Evolutionary conservation across 2,113 vertebrate species (phyloP), one percentile per base, ranked within the genome.

Genomic region (Numida meleagris): DNA sequence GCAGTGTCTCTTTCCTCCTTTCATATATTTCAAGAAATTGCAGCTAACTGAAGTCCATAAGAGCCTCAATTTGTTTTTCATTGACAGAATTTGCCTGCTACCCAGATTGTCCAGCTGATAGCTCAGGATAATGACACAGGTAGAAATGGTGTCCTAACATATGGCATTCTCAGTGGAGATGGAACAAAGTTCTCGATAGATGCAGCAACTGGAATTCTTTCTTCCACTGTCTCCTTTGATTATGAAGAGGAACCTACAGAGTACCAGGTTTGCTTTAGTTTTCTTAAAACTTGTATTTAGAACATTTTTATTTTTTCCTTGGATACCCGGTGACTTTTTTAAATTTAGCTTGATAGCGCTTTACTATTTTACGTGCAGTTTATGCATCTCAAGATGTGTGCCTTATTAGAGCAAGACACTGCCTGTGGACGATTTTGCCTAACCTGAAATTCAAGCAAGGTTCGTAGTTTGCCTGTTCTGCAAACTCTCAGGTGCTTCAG

Each of bases 241-340:
- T 97, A 95, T 40, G 97, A 97, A 91, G 93, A 90, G n/a, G 96
- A 94, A 53, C 86, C 94, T 46, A 95, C 19, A 3, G 96, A 97
- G 57, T 97, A 97, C n/a, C 96, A 96, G 97, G 96, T 97, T 81
- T 92, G 93, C 72, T 92, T 95, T 43, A 50, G 45, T 55, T 66
- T 86, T 79, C 51, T 78, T 24, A 40, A 53, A 33, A 18, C 50
- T 55, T 43, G 73, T 73, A 48, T 71, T 76, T 65, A 43, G 43
- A 80, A 36, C 4, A 29, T n/a, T 63, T 59, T 34, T 18, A 7
- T 61, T 40, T 88, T 89, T 70, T 25, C 58, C 24, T 58, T 36
- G 38, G 67, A 27, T 16, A 70, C 55, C n/a, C 80, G 38, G 16
- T 63, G 50, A 38, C 17, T 25, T 78, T 48, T n/a, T 71, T 86